phyloP scores from a whole-genome alignment of 2,888 invertebrate species.

The Hypena proboscidalis region DNA sequence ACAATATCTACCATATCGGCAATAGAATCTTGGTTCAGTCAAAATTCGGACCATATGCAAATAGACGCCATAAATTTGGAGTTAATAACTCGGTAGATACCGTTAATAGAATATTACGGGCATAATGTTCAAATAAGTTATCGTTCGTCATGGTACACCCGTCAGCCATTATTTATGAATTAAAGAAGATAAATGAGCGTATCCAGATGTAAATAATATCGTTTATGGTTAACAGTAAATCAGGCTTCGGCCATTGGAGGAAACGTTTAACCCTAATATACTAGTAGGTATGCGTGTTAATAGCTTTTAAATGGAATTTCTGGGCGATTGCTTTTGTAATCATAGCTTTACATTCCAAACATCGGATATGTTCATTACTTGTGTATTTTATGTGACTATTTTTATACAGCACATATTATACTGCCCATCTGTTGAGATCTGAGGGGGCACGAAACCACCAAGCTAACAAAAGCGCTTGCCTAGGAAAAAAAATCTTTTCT shows the following conservation, averaged over 20 bases:
- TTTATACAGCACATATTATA: too few species aligned
- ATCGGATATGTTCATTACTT: too few species aligned
- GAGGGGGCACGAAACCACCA: too few species aligned
- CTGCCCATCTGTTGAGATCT: too few species aligned
- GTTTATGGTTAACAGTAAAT: slow-evolving; percentile 30
- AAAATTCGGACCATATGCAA: slow-evolving; percentile 49
- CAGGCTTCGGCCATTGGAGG: slow-evolving; percentile 8
- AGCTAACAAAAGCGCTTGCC: too few species aligned
- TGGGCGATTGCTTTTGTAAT: too few species aligned
- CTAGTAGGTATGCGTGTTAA: too few species aligned
- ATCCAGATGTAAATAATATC: slow-evolving; percentile 28
- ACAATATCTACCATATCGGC: slow-evolving; percentile 13
- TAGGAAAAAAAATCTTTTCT: too few species aligned
- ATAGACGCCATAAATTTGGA: slow-evolving; percentile 61
- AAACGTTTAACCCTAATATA: too few species aligned
- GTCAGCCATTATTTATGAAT: slow-evolving; percentile 39
- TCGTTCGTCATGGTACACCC: slow-evolving; percentile 61
- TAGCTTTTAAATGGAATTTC: too few species aligned
- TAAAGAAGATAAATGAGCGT: slow-evolving; percentile 35
- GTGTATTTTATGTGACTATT: too few species aligned
- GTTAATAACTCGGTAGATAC: slow-evolving; percentile 56
- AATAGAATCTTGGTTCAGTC: slow-evolving; percentile 17
- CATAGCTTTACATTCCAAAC: too few species aligned
- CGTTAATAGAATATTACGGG: slow-evolving; percentile 70
- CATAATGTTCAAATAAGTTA: slow-evolving; percentile 69